Conservation (phyloP, 2,888 invertebrate genomes). For the Phaedon cochleariae region DNA sequence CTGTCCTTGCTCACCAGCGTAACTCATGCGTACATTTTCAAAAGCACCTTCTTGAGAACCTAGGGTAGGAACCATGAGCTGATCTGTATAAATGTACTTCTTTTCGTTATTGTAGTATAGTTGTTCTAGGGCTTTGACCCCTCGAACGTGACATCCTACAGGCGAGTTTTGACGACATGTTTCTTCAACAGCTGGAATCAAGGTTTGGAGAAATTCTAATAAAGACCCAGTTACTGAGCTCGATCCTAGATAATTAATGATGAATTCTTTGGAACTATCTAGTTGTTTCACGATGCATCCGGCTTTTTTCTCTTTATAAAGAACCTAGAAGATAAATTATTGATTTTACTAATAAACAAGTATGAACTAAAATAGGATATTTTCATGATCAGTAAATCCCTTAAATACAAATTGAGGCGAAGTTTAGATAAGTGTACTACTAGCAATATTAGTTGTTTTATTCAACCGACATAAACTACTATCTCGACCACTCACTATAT, state of each 20-base stretch:
- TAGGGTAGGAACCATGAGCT: slow-evolving; percentile 76
- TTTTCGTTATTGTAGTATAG: slow-evolving; percentile 81
- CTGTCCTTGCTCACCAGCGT: slow-evolving; percentile 96
- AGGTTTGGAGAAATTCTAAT: slow-evolving; percentile 76
- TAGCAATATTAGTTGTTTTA: too few relatives aligned
- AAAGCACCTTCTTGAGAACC: slow-evolving; percentile 98
- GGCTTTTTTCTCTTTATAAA: slow-evolving; percentile 63
- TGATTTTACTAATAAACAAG: too few relatives aligned
- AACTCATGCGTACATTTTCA: slow-evolving; percentile 97
- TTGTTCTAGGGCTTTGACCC: slow-evolving; percentile 78
- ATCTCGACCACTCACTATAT: too few relatives aligned
- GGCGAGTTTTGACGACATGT: slow-evolving; percentile 85
- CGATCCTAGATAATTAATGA: slow-evolving; percentile 64
- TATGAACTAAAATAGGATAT: too few relatives aligned
- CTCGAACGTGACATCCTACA: slow-evolving; percentile 84
- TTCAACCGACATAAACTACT: too few relatives aligned
- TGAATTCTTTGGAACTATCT: slow-evolving; percentile 65
- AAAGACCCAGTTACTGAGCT: slow-evolving; percentile 63
- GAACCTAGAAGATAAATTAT: slow-evolving; percentile 23
- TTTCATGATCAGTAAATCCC: too few relatives aligned
- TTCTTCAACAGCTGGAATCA: slow-evolving; percentile 80
- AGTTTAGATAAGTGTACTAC: too few relatives aligned
- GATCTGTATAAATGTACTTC: slow-evolving; percentile 83
- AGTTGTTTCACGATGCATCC: slow-evolving; percentile 66
- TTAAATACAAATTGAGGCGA: too few relatives aligned